Percentiles rank a stretch among this genome's conserved stretches.
phyloP scores from a whole-genome alignment of 1,140 invertebrate species.

The Batillaria attramentaria region DNA sequence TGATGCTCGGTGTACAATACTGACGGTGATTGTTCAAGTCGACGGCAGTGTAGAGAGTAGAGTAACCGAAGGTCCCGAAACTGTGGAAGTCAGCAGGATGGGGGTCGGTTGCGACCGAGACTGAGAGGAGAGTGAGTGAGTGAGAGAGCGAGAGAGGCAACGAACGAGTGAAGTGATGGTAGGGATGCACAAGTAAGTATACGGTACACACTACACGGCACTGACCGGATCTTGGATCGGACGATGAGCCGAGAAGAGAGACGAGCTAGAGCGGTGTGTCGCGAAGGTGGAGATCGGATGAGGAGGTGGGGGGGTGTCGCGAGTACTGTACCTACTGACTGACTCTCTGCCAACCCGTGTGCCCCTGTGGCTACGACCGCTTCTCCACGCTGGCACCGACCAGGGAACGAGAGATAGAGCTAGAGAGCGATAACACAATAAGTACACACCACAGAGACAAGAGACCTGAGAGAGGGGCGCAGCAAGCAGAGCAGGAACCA shows the following conservation, averaged over 20 bases:
- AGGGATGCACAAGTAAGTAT: not conserved
- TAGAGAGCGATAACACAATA: too few relatives aligned
- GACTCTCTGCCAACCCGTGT: too few relatives aligned
- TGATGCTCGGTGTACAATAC: too few relatives aligned
- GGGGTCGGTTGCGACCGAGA: not conserved
- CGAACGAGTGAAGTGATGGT: not conserved
- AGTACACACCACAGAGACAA: too few relatives aligned
- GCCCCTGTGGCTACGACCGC: too few relatives aligned
- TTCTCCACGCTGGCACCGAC: too few relatives aligned
- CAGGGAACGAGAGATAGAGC: too few relatives aligned
- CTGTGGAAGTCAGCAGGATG: not conserved
- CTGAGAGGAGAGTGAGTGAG: not conserved
- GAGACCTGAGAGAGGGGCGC: not conserved
- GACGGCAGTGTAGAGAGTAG: slow-evolving; percentile 9
- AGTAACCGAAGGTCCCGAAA: not conserved
- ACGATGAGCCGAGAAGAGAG: slow-evolving; percentile 4
- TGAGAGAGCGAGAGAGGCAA: not conserved
- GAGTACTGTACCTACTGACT: not conserved
- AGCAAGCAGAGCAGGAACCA: not conserved
- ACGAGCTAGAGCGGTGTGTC: not conserved
- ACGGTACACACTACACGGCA: not conserved
- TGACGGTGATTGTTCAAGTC: too few relatives aligned
- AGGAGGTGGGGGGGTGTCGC: not conserved
- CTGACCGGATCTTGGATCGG: not conserved
- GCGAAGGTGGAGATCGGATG: not conserved